A percentile compares a stretch with the other conserved stretches of the same genome.
phyloP scores from a whole-genome alignment of 2,113 vertebrate species.

The Numenius arquata region DNA sequence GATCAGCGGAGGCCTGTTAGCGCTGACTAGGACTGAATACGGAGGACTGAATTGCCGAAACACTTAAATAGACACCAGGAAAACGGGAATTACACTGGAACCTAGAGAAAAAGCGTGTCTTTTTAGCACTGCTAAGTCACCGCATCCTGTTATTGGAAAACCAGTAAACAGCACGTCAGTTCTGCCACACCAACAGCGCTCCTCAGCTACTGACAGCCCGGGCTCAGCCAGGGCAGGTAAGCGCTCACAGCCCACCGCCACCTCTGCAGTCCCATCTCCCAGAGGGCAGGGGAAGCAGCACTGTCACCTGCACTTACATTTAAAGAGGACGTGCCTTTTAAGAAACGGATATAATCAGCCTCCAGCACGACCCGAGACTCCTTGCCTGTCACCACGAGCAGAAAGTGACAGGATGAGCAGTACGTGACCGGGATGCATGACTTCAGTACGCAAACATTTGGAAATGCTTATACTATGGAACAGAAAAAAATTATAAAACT shows the following conservation, averaged over 20 bases:
- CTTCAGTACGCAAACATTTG: not conserved
- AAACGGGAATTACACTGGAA: not conserved
- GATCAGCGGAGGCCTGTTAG: not conserved
- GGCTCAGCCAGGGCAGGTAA: not conserved
- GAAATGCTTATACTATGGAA: not conserved
- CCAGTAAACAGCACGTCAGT: not conserved
- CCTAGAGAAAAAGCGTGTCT: not conserved
- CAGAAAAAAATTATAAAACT: not conserved
- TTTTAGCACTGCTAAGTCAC: rapidly evolving
- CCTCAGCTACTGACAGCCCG: not conserved
- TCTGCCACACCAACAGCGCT: not conserved
- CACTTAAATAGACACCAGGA: not conserved
- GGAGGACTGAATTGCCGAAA: not conserved
- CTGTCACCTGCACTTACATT: not conserved
- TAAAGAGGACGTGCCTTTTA: not conserved
- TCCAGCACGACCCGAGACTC: not conserved
- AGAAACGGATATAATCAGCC: not conserved
- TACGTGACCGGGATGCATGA: rapidly evolving
- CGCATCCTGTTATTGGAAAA: not conserved
- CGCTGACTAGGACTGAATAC: not conserved
- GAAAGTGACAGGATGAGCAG: not conserved
- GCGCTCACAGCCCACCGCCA: not conserved
- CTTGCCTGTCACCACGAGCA: not conserved
- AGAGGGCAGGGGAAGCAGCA: not conserved
- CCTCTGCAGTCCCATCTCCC: not conserved